These are phyloP conservation scores for Lucilia sericata DNA, from an alignment of 1,140 invertebrate genomes.

Conservation along the genomic window DNA sequence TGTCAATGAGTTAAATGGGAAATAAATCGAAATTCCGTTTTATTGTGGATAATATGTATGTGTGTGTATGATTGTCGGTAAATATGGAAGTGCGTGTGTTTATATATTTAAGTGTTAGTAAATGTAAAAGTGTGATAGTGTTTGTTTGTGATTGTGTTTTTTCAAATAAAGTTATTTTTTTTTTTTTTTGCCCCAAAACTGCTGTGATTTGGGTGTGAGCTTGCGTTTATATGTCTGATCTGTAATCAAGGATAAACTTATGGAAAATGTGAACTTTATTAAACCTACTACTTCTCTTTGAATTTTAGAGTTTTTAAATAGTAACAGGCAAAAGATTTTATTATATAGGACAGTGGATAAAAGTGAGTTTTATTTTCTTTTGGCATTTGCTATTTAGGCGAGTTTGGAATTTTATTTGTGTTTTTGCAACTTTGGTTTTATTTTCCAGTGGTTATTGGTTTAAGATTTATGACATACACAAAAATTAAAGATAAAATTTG, in stretches of 20 bases:
- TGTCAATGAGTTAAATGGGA: constrained; percentile 42
- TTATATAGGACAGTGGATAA: not conserved
- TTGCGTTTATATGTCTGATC: not conserved
- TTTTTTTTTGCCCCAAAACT: not conserved
- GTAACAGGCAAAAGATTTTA: not conserved
- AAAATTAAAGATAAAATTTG: not conserved
- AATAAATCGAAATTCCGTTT: constrained; percentile 39
- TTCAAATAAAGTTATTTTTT: constrained; percentile 16
- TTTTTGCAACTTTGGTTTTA: not conserved
- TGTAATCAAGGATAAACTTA: constrained; percentile 27
- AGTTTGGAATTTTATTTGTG: not conserved
- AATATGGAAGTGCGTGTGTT: not conserved
- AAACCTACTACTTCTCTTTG: not conserved
- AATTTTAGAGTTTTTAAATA: not conserved
- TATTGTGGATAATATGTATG: not conserved
- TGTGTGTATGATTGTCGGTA: not conserved
- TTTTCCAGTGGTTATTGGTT: not conserved
- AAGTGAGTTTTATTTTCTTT: not conserved
- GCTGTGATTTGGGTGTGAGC: not conserved
- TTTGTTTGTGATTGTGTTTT: not conserved
- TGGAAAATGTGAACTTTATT: constrained; percentile 27
- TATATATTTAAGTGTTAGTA: not conserved
- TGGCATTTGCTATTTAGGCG: not conserved
- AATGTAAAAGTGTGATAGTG: not conserved
- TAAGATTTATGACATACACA: not conserved